Evolutionary conservation across 1,140 invertebrate genomes (phyloP).

Genomic region (Dendroctonus valens): DNA sequence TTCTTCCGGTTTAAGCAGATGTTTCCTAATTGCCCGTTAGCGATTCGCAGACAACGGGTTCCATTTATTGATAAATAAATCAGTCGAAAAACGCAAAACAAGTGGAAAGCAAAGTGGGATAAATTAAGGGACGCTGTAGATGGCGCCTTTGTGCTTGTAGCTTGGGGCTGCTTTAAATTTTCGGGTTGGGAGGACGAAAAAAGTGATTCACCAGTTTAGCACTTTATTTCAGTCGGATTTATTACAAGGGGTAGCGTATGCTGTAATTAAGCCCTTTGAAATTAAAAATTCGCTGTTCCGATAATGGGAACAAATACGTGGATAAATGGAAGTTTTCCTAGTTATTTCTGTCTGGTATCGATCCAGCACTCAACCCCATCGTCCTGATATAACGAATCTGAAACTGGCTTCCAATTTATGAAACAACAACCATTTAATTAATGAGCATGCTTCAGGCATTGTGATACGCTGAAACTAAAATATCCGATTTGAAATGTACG

Average conservation of each 20-base stretch:
- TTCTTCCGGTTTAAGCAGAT: conserved; percentile 4
- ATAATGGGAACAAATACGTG: too few relatives aligned
- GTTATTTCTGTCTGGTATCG: too few relatives aligned
- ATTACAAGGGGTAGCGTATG: conserved; percentile 15
- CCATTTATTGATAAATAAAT: conserved; percentile 26
- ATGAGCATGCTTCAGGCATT: too few relatives aligned
- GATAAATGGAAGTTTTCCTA: too few relatives aligned
- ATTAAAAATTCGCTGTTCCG: too few relatives aligned
- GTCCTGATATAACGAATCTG: too few relatives aligned
- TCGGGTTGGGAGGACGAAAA: conserved; percentile 9
- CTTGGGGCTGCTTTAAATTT: conserved; percentile 16
- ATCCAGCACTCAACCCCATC: too few relatives aligned
- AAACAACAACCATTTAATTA: too few relatives aligned
- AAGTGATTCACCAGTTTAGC: conserved; percentile 16
- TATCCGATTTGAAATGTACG: too few relatives aligned
- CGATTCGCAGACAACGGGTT: conserved; percentile 5
- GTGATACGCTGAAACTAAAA: too few relatives aligned
- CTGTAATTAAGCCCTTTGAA: conserved; percentile 3
- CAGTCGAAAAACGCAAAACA: conserved; percentile 14
- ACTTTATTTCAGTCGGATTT: conserved; percentile 19
- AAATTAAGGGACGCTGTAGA: conserved; percentile 23
- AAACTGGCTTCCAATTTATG: too few relatives aligned
- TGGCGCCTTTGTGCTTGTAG: conserved; percentile 19
- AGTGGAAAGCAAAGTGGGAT: conserved; percentile 16
- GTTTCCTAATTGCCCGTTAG: conserved; percentile 7